Percentiles rank a stretch among this genome's conserved stretches.
These are phyloP conservation scores for Tricholauxania praeusta DNA, from an alignment of 2,888 invertebrate genomes.

Conservation along the genomic window DNA sequence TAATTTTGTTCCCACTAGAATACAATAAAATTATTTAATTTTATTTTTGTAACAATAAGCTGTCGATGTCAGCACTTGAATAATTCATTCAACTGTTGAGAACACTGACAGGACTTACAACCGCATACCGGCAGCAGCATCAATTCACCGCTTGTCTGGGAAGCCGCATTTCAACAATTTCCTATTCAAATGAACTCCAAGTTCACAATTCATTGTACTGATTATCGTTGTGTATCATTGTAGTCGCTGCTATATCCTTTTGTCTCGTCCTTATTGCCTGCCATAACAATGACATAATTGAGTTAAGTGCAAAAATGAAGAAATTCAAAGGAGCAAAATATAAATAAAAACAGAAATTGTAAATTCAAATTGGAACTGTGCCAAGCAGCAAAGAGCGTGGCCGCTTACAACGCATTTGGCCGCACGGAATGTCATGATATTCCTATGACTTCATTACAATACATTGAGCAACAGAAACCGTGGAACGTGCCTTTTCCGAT, in stretches of 20 bases:
- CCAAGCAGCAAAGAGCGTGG: constrained; percentile 1
- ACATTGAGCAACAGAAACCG: background rate
- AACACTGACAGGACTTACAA: too few species aligned
- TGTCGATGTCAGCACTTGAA: too few species aligned
- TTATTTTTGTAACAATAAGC: too few species aligned
- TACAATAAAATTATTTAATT: too few species aligned
- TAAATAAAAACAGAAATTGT: background rate
- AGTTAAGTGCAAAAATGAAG: constrained; percentile 24
- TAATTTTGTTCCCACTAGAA: too few species aligned
- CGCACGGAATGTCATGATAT: too few species aligned
- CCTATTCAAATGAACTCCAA: too few species aligned
- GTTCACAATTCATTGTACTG: background rate
- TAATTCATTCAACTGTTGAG: too few species aligned
- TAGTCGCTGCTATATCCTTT: background rate
- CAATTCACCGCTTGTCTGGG: too few species aligned
- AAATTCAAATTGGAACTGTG: constrained; percentile 15
- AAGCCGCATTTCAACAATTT: too few species aligned
- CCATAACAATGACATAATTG: constrained; percentile 34
- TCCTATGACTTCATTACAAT: background rate
- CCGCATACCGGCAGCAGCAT: too few species aligned
- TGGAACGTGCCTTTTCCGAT: too few species aligned
- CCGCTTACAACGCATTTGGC: background rate
- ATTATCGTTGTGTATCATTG: constrained; percentile 4
- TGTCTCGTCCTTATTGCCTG: background rate
- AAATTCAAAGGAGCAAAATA: constrained; percentile 1